Conservation (phyloP, 2,888 invertebrate genomes). For the Agonum fuliginosum region DNA sequence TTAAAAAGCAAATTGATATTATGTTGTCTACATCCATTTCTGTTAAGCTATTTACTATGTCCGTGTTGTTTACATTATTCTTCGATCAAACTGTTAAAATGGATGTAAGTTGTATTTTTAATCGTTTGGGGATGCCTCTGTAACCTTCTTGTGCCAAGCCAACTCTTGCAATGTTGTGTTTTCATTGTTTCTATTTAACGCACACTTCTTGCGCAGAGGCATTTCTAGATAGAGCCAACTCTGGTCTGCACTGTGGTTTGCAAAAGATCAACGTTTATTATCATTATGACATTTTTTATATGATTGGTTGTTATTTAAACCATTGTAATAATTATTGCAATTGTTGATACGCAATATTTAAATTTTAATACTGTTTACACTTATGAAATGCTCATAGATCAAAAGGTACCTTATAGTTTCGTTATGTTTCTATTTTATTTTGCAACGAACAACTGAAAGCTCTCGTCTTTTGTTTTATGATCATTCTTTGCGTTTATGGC, state of each 20-base stretch:
- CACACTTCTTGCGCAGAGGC: constrained; percentile 39
- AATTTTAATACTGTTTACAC: constrained; percentile 58
- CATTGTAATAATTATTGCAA: constrained; percentile 56
- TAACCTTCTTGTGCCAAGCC: constrained; percentile 34
- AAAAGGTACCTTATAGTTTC: constrained; percentile 43
- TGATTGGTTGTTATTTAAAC: constrained; percentile 52
- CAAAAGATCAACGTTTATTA: constrained; percentile 51
- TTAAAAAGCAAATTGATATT: constrained; percentile 55
- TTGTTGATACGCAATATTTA: constrained; percentile 59
- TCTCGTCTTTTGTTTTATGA: constrained; percentile 33
- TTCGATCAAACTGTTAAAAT: constrained; percentile 51
- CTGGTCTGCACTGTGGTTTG: constrained; percentile 29
- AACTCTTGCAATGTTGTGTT: constrained; percentile 22
- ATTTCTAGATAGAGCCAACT: constrained; percentile 23
- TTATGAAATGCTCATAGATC: constrained; percentile 55
- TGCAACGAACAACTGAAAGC: constrained; percentile 53
- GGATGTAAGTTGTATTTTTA: constrained; percentile 42
- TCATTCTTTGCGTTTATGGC: constrained; percentile 12
- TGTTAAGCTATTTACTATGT: constrained; percentile 56
- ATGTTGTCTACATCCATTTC: constrained; percentile 38
- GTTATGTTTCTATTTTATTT: constrained; percentile 45
- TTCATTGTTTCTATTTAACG: constrained; percentile 17
- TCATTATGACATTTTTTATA: constrained; percentile 42
- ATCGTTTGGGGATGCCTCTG: constrained; percentile 40
- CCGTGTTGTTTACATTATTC: constrained; percentile 48